Evolutionary conservation across 1,140 invertebrate species (phyloP).

Genomic region (Oncopodura yosiiana): DNA sequence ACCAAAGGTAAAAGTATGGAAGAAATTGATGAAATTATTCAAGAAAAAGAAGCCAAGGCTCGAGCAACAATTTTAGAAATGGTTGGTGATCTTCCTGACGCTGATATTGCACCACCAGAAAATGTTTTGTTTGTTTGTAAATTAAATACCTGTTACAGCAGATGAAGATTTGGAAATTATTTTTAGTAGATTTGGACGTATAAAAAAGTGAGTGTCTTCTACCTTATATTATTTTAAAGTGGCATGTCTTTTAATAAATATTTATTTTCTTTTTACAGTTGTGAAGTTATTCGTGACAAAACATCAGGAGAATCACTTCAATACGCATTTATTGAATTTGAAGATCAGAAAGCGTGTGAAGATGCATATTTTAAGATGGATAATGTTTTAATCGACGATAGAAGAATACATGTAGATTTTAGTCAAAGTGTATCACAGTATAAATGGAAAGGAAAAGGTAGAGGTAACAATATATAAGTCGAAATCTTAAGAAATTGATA

Average conservation of each 20-base stretch:
- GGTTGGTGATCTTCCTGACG: constrained; percentile 94
- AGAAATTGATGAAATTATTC: constrained; percentile 78
- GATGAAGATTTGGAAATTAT: constrained; percentile 97
- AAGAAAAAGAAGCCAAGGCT: constrained; percentile 87
- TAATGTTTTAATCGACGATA: constrained; percentile 96
- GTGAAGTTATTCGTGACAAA: constrained; percentile 94
- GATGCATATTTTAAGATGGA: constrained; percentile 99
- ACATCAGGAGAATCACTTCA: constrained; percentile 90
- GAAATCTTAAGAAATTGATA: no score
- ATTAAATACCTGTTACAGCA: constrained; percentile 96
- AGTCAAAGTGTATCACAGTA: constrained; percentile 95
- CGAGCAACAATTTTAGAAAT: constrained; percentile 96
- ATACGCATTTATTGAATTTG: constrained; percentile 99
- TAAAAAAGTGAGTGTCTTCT: constrained; percentile 52
- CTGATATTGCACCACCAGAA: constrained; percentile 94
- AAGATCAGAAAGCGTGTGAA: constrained; percentile 67
- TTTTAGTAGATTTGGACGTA: constrained; percentile 91
- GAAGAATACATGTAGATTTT: constrained; percentile 98
- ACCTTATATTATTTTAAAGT: neutral
- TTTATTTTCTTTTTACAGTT: constrained; percentile 46
- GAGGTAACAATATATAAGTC: no score
- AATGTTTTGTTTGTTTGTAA: constrained; percentile 99
- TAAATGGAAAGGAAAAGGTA: constrained; percentile 69
- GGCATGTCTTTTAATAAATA: neutral
- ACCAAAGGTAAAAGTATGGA: constrained; percentile 66